Percentiles rank a stretch among this genome's conserved stretches.
Conservation (phyloP, 2,888 invertebrate species). For the Drosophila setosimentum region DNA sequence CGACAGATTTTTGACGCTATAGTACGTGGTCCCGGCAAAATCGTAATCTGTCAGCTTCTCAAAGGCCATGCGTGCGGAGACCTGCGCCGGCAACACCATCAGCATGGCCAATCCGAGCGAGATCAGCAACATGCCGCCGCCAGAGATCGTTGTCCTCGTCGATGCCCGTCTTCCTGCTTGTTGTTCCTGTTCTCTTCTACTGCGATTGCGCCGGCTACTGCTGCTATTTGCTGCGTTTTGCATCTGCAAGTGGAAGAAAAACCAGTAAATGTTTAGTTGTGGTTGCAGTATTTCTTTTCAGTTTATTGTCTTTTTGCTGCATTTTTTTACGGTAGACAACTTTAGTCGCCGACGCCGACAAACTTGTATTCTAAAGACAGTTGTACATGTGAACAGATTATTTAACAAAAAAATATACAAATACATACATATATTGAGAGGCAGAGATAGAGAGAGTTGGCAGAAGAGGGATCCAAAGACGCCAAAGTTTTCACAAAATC, state of each 20-base stretch:
- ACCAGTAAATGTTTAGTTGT: slow-evolving; percentile 1
- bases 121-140: slow-evolving; percentile 36
- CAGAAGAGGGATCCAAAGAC: not conserved
- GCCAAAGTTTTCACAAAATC: not conserved
- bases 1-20: slow-evolving; percentile 95
- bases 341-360: not conserved
- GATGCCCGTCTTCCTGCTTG: slow-evolving; percentile 12
- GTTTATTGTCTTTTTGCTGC: not conserved
- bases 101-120: slow-evolving; percentile 44
- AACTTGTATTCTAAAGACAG: not conserved
- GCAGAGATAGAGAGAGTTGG: not conserved
- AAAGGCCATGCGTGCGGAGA: slow-evolving; percentile 92
- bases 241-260: slow-evolving; percentile 45
- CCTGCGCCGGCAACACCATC: slow-evolving; percentile 47
- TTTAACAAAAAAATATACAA: not conserved
- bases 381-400: not conserved
- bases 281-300: not conserved
- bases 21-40: slow-evolving; percentile 95
- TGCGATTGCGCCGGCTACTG: slow-evolving; percentile 30
- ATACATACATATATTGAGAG: not conserved
- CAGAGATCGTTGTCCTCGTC: slow-evolving; percentile 27
- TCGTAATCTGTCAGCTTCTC: slow-evolving; percentile 97
- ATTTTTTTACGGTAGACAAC: not conserved
- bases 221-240: slow-evolving; percentile 31
- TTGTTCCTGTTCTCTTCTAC: slow-evolving; percentile 24